A percentile compares a stretch with the other conserved stretches of the same genome.
These are phyloP conservation scores for Thalassarche chlororhynchos DNA, from an alignment of 2,113 vertebrate genomes.

Conservation along the genomic window DNA sequence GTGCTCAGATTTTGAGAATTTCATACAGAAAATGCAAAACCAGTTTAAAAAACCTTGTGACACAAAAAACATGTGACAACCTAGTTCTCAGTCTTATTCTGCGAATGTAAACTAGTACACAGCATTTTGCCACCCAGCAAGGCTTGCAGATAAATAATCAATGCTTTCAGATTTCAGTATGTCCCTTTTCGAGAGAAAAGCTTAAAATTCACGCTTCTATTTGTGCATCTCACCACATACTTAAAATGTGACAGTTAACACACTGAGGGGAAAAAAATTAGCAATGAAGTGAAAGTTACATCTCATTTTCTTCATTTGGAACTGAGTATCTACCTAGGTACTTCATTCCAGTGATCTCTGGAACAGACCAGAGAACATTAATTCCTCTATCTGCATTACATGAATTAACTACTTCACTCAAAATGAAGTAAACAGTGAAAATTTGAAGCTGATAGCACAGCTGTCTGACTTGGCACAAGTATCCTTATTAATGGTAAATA, in stretches of 20 bases:
- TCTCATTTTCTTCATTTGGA: background rate
- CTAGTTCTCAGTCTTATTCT: background rate
- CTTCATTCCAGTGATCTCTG: background rate
- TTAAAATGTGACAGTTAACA: background rate
- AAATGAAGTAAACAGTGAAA: background rate
- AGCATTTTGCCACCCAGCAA: background rate
- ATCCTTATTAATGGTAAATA: background rate
- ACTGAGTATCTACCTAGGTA: background rate
- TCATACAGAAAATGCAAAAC: background rate
- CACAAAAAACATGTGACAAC: background rate
- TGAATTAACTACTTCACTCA: background rate
- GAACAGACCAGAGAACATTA: background rate
- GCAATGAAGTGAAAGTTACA: background rate
- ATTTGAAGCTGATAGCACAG: background rate
- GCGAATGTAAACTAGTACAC: background rate
- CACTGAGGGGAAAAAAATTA: background rate
- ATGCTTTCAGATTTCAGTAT: background rate
- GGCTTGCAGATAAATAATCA: background rate
- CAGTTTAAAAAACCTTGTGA: background rate
- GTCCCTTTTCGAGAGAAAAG: background rate
- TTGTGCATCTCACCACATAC: background rate
- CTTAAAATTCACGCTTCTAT: background rate
- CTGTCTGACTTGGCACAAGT: background rate
- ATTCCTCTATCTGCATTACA: background rate
- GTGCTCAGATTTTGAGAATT: background rate